Conservation (phyloP, 2,113 vertebrate species). For the Oreocharis arfaki region DNA sequence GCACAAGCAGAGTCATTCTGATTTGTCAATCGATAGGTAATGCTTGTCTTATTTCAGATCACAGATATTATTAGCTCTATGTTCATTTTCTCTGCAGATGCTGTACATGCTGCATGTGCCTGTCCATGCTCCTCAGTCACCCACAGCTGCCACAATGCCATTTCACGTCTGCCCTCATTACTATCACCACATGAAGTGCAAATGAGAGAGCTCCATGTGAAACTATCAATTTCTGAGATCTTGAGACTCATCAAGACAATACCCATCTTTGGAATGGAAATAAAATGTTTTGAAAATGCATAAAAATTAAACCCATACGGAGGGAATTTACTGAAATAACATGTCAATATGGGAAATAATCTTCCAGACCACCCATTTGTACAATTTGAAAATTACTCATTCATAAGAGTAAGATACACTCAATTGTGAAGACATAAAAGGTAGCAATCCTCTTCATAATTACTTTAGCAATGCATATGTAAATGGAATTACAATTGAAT, state of each 20-base stretch:
- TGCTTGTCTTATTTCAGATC: neutral
- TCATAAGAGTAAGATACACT: neutral
- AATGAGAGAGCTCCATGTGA: neutral
- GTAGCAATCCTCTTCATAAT: neutral
- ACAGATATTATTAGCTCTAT: neutral
- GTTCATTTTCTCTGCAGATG: neutral
- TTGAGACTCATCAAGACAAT: neutral
- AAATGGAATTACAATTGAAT: conserved; percentile 2
- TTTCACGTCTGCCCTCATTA: neutral
- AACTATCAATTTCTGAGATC: neutral
- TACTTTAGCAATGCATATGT: neutral
- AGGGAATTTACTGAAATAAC: neutral
- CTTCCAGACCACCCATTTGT: neutral
- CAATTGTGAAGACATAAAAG: neutral
- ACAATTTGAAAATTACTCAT: neutral
- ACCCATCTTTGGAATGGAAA: neutral
- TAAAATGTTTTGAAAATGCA: neutral
- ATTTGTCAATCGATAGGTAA: neutral
- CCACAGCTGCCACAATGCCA: neutral
- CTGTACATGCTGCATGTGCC: neutral
- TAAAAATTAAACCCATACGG: neutral
- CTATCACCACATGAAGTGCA: neutral
- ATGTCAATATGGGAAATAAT: neutral
- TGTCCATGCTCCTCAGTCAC: neutral
- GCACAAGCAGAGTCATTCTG: neutral